phyloP scores from a whole-genome alignment of 2,888 invertebrate genomes.

The Drosophila cracens region DNA sequence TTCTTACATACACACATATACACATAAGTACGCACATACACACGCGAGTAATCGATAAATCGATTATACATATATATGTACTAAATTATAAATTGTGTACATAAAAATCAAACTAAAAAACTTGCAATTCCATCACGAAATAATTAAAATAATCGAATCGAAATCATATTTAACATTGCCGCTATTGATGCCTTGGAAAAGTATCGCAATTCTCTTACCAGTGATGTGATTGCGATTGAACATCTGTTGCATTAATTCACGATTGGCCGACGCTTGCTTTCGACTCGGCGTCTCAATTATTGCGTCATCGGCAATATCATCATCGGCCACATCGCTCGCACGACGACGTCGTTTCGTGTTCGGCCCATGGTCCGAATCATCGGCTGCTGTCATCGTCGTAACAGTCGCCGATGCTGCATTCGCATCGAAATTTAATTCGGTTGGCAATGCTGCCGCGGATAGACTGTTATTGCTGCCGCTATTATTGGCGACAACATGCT shows the following conservation, averaged over 20 bases:
- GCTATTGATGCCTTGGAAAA: conserved; percentile 3
- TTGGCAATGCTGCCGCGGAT: neutral
- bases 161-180: neutral
- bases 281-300: conserved; percentile 10
- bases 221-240: conserved; percentile 84
- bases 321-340: conserved; percentile 28
- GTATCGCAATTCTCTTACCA: conserved; percentile 81
- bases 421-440: conserved; percentile 10
- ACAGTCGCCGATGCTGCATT: neutral
- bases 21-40: neutral
- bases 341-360: neutral
- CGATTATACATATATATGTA: neutral
- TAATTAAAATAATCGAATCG: neutral
- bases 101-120: neutral
- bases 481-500: conserved; percentile 52
- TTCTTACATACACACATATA: neutral
- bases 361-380: neutral
- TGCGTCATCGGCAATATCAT: conserved; percentile 15
- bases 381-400: neutral
- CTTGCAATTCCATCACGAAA: neutral
- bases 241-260: conserved; percentile 82
- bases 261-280: conserved; percentile 46
- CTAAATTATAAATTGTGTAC: neutral
- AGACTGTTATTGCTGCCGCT: neutral
- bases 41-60: neutral